These are phyloP conservation scores for Oligia strigilis DNA, from an alignment of 2,888 invertebrate genomes.

Conservation along the genomic window DNA sequence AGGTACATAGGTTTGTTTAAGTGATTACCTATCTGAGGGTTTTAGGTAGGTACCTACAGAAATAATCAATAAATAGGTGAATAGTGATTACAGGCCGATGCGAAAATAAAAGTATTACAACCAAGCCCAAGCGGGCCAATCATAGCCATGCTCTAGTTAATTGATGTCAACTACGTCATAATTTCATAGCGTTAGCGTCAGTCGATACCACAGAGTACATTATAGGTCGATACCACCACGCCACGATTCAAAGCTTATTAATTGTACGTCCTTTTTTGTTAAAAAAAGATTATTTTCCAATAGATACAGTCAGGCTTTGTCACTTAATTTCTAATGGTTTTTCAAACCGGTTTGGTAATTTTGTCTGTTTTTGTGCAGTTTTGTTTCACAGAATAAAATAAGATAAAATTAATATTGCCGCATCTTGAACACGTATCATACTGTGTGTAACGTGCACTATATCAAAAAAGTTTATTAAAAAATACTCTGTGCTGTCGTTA, in stretches of 20 bases:
- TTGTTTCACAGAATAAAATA: background rate
- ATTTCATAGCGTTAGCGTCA: conserved; percentile 43
- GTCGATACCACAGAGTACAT: conserved; percentile 34
- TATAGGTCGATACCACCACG: background rate
- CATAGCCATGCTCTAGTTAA: conserved; percentile 37
- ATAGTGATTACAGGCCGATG: conserved; percentile 34
- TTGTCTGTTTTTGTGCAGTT: background rate
- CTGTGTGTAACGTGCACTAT: background rate
- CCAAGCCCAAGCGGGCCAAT: conserved; percentile 29
- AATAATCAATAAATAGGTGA: conserved; percentile 41
- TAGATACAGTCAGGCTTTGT: no score
- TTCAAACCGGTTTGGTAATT: background rate
- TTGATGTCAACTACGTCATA: conserved; percentile 49
- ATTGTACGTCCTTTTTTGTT: background rate
- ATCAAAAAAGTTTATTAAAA: background rate
- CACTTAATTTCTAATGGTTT: background rate
- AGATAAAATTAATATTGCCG: background rate
- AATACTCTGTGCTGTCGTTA: no score
- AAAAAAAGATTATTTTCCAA: background rate
- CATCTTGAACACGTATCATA: background rate
- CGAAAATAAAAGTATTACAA: conserved; percentile 43
- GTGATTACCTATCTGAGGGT: background rate
- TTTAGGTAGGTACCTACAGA: conserved; percentile 6
- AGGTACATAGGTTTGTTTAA: background rate
- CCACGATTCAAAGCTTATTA: conserved; percentile 31